Conservation (phyloP, 2,113 vertebrate genomes). For the Podarcis raffonei region DNA sequence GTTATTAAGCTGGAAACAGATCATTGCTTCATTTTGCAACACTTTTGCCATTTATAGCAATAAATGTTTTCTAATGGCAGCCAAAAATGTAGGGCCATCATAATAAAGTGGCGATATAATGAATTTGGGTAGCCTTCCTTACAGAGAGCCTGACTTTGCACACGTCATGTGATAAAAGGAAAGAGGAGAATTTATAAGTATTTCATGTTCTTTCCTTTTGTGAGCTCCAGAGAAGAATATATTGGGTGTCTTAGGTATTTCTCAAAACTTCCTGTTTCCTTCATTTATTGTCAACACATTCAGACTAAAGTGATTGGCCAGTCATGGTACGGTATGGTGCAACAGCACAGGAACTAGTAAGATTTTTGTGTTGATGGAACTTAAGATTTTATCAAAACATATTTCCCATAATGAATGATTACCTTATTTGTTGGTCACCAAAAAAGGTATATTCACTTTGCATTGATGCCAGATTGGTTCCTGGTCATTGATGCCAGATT, state of each 20-base stretch:
- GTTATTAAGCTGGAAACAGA: conserved; percentile 37
- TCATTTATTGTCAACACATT: not conserved
- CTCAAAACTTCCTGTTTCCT: not conserved
- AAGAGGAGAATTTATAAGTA: not conserved
- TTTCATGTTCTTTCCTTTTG: not conserved
- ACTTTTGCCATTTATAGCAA: conserved; percentile 34
- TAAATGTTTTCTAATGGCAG: conserved; percentile 38
- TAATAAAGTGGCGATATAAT: conserved; percentile 30
- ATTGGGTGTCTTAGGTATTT: not conserved
- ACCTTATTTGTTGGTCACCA: not conserved
- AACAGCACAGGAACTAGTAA: not conserved
- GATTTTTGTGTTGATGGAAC: not conserved
- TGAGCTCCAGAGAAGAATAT: not conserved
- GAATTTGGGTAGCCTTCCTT: not conserved
- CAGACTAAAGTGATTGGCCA: not conserved
- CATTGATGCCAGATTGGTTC: not conserved
- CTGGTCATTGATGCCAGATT: not conserved
- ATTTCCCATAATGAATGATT: not conserved
- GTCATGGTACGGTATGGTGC: no score
- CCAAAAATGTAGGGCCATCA: conserved; percentile 17
- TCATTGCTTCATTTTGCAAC: conserved; percentile 40
- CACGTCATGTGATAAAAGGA: not conserved
- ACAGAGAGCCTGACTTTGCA: not conserved
- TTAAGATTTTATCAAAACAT: not conserved
- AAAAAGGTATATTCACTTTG: not conserved